These are phyloP conservation scores for Drosophila borborema DNA, from an alignment of 2,888 invertebrate species.

Conservation along the genomic window DNA sequence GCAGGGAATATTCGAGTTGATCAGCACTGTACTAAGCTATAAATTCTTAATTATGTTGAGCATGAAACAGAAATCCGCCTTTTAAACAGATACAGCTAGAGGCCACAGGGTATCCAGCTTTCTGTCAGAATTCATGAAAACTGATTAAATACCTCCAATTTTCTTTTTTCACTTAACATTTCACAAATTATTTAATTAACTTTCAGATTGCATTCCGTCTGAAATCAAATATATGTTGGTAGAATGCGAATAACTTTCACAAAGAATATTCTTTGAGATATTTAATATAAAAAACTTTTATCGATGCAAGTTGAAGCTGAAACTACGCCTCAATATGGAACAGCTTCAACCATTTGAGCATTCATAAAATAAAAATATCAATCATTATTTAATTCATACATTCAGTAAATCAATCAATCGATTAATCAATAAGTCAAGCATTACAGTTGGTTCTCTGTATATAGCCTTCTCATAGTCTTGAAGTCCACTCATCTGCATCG, in stretches of 20 bases:
- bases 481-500: not conserved
- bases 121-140: not conserved
- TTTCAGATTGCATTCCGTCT: not conserved
- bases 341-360: too few species aligned
- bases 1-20: not conserved
- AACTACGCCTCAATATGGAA: too few species aligned
- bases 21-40: not conserved
- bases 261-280: not conserved
- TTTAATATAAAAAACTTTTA: not conserved
- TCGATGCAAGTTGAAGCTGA: not conserved
- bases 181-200: not conserved
- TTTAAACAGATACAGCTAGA: not conserved
- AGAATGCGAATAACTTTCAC: not conserved
- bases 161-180: not conserved
- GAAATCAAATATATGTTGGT: not conserved
- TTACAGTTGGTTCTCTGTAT: not conserved
- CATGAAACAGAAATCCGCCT: not conserved
- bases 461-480: not conserved
- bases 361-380: too few species aligned
- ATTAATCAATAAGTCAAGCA: not conserved
- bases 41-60: not conserved
- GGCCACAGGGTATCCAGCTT: not conserved
- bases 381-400: too few species aligned
- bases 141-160: not conserved
- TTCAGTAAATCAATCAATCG: too few species aligned